Conservation (phyloP, 2,797 vertebrate genomes). For the Tapera naevia region DNA sequence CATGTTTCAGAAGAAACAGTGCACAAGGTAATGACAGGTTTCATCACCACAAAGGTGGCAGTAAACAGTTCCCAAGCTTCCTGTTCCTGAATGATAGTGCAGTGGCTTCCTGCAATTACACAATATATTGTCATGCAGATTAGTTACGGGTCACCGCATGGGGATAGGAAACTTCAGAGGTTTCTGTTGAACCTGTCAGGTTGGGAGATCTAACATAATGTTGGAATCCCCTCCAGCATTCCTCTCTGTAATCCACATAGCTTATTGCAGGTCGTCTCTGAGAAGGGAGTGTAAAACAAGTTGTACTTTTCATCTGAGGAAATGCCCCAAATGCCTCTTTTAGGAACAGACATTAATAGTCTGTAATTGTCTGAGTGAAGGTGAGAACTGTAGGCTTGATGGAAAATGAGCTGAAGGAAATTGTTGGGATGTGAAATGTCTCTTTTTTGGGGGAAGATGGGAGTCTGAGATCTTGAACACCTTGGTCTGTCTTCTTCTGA, state of each 20-base stretch:
- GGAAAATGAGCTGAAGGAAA: neutral
- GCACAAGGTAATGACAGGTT: slow-evolving; percentile 44
- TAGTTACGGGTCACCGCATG: slow-evolving; percentile 63
- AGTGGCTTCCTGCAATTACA: slow-evolving; percentile 66
- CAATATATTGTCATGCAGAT: slow-evolving; percentile 71
- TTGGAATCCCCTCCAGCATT: slow-evolving; percentile 70
- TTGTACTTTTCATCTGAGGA: neutral
- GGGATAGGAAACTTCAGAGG: slow-evolving; percentile 71
- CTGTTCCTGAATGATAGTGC: slow-evolving; percentile 18
- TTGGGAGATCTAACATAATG: slow-evolving; percentile 62
- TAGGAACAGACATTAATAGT: neutral
- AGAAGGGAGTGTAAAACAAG: slow-evolving; percentile 23
- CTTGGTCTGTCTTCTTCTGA: neutral
- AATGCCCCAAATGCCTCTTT: neutral
- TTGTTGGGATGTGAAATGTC: neutral
- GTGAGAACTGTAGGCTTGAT: neutral
- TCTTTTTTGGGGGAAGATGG: neutral
- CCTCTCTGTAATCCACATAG: slow-evolving; percentile 52
- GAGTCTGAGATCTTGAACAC: neutral
- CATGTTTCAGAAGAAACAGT: slow-evolving; percentile 26
- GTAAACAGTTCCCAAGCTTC: slow-evolving; percentile 22
- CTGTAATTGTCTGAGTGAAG: neutral
- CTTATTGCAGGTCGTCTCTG: slow-evolving; percentile 56
- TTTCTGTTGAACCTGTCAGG: slow-evolving; percentile 70
- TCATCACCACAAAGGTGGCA: neutral